phyloP scores from a whole-genome alignment of 2,888 invertebrate species.

The Synanthedon formicaeformis region DNA sequence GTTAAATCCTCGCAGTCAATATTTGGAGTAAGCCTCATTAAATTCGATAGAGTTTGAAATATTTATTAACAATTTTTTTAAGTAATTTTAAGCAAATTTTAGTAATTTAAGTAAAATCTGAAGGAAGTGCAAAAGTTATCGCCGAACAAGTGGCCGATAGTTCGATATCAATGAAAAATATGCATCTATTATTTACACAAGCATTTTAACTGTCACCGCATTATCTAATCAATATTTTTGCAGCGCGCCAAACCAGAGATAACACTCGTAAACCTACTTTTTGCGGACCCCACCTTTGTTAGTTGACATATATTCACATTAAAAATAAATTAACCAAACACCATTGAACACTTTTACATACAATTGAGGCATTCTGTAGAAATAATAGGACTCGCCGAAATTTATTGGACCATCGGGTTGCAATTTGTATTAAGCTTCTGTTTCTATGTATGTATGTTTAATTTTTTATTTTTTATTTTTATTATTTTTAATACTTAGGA shows the following conservation, averaged over 20 bases:
- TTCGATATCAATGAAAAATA: constrained; percentile 43
- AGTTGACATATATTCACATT: constrained; percentile 51
- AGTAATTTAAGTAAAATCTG: background rate
- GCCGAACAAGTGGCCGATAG: constrained; percentile 20
- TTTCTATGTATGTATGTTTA: too few species aligned
- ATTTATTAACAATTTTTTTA: too few species aligned
- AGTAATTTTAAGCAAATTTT: background rate
- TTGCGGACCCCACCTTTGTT: constrained; percentile 62
- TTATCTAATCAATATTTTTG: constrained; percentile 64
- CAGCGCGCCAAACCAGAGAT: constrained; percentile 47
- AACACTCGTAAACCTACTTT: constrained; percentile 46
- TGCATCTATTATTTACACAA: constrained; percentile 63
- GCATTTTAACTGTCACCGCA: constrained; percentile 36
- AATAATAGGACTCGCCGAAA: too few species aligned
- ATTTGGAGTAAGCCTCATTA: too few species aligned
- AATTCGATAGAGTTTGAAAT: too few species aligned
- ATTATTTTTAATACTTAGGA: too few species aligned
- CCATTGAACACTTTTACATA: background rate
- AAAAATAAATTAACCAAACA: constrained; percentile 26
- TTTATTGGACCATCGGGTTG: too few species aligned
- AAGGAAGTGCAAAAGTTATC: constrained; percentile 28
- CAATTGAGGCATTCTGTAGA: too few species aligned
- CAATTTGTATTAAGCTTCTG: too few species aligned
- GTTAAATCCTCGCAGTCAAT: too few species aligned
- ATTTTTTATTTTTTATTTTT: too few species aligned